phyloP scores from a whole-genome alignment of 2,888 invertebrate species.

The Mechanitis messenoides region DNA sequence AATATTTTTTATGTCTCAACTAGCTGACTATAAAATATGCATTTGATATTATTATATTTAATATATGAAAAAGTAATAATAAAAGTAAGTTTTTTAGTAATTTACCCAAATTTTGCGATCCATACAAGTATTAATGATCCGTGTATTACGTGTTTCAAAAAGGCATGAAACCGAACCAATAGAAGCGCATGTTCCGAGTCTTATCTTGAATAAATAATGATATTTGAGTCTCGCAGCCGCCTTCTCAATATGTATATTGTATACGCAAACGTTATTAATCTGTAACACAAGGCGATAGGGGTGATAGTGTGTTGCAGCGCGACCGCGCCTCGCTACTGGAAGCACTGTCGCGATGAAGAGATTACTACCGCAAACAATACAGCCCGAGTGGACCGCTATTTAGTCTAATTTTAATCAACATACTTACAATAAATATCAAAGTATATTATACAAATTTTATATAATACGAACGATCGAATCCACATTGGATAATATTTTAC shows the following conservation, averaged over 20 bases:
- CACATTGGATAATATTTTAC: no score
- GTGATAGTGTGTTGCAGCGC: conserved; percentile 3
- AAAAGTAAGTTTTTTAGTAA: background rate
- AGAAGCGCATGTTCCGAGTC: conserved; percentile 29
- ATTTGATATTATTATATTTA: no score
- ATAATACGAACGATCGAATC: no score
- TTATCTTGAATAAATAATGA: conserved; percentile 33
- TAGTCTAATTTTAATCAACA: conserved; percentile 20
- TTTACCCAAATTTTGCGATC: conserved; percentile 18
- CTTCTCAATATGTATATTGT: conserved; percentile 12
- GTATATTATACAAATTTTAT: no score
- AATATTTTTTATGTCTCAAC: no score
- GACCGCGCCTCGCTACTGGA: conserved; percentile 14
- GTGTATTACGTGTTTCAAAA: conserved; percentile 24
- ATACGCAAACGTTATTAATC: conserved; percentile 7
- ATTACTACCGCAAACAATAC: conserved; percentile 30
- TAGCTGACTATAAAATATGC: no score
- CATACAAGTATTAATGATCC: conserved; percentile 25
- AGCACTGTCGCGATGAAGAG: conserved; percentile 28
- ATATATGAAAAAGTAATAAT: no score
- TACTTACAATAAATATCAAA: background rate
- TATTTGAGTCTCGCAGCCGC: conserved; percentile 27
- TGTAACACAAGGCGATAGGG: conserved; percentile 4
- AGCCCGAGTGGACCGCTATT: conserved; percentile 22
- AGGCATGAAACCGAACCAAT: conserved; percentile 29